phyloP scores from a whole-genome alignment of 2,113 vertebrate genomes.

The Notechis scutatus region DNA sequence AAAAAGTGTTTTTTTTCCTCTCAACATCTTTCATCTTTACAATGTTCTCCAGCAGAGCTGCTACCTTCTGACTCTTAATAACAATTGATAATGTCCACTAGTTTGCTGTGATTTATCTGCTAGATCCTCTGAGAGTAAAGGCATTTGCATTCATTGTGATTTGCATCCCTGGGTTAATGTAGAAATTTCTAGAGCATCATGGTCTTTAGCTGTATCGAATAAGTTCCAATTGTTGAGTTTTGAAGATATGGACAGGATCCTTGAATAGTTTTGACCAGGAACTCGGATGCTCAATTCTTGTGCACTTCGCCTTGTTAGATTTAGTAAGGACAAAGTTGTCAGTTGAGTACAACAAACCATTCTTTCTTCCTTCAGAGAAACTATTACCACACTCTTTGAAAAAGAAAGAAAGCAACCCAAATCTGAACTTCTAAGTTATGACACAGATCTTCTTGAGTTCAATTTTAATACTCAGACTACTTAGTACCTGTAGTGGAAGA shows the following conservation, averaged over 20 bases:
- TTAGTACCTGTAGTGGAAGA: background rate
- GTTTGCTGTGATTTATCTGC: no score
- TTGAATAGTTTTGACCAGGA: background rate
- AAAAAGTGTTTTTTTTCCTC: background rate
- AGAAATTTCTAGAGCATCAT: background rate
- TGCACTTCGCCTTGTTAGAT: background rate
- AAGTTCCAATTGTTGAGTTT: background rate
- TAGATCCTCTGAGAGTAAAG: background rate
- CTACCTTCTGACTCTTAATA: no score
- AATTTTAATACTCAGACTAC: background rate
- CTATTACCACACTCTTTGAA: background rate
- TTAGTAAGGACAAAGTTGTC: background rate
- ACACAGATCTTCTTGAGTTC: background rate
- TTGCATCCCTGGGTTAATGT: background rate
- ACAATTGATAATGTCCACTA: no score
- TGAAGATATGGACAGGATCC: background rate
- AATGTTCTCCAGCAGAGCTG: no score
- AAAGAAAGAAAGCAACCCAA: background rate
- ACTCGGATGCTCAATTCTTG: background rate
- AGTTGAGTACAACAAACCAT: background rate
- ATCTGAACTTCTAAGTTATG: background rate
- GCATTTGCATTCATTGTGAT: no score
- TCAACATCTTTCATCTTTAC: no score
- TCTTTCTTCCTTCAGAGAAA: background rate
- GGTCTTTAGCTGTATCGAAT: background rate